Evolutionary conservation across 2,888 invertebrate genomes (phyloP), one percentile per base, ranked within the genome.

Genomic region (Oxyteleia sp.): DNA sequence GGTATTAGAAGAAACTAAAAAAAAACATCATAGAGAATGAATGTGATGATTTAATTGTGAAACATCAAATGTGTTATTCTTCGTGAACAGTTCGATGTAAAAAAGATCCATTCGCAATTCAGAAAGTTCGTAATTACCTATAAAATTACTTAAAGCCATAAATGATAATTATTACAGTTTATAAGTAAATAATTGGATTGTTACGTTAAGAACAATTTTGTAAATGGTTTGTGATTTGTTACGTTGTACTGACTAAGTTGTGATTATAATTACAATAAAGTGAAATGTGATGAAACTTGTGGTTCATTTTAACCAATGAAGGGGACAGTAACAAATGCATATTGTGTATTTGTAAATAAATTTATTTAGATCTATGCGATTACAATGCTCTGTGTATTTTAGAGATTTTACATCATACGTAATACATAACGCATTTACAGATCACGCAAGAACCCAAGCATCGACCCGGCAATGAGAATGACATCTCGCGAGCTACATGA

Each of bases 291-390:
- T 43, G 41, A 10, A 23, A 55, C 23, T 2, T 3, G 2, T 23
- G 8, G 43, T 43, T 59, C 32, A 8, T 45, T 55, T 35, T 0
- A 57, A 11, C n/a, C n/a, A 32, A 20, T 45, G 15, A 15, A 69
- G 10, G 13, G 1, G 47, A 57, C 10, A 47, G 10, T 18, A 41
- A 66, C 2, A 43, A 72, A 13, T 53, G 7, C 15, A 38, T 47
- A 18, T 13, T 23, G 18, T 35, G 18, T 78, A 78, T 64, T 85
- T 64, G 79, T 88, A 84, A 90, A 87, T 87, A 88, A 88, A 89
- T 89, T 90, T 89, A 89, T 90, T 89, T 88, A 86, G 84, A 86
- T 88, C 84, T 86, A 86, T 86, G 63, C 76, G 86, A 86, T 88
- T 89, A 89, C 87, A 88, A 85, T 86, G 78, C 74, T 87, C 74